Conservation (phyloP, 2,888 invertebrate species). For the Chrysodeixis includens region DNA sequence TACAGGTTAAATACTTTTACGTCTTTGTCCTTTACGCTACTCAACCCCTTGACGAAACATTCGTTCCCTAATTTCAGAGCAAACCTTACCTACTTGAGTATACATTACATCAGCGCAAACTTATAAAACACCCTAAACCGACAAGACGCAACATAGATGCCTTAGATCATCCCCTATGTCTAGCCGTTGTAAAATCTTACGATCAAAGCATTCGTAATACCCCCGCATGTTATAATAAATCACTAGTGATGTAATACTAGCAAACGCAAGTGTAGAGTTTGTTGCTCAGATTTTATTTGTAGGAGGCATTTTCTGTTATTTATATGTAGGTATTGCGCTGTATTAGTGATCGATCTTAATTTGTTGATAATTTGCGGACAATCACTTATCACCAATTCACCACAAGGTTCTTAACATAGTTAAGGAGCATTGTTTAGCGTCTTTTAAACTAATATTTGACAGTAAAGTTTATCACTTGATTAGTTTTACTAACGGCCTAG, state of each 20-base stretch:
- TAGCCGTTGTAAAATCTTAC: background rate
- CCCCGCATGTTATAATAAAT: background rate
- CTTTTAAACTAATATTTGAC: too few relatives aligned
- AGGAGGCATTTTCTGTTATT: background rate
- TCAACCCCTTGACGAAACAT: background rate
- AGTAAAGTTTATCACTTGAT: too few relatives aligned
- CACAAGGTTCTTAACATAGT: too few relatives aligned
- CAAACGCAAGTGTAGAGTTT: background rate
- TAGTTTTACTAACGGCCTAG: too few relatives aligned
- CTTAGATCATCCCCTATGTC: constrained; percentile 3
- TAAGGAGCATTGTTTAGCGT: too few relatives aligned
- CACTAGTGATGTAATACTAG: background rate
- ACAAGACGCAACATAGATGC: constrained; percentile 12
- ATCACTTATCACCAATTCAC: too few relatives aligned
- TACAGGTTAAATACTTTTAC: too few relatives aligned
- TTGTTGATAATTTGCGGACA: too few relatives aligned
- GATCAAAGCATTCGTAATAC: background rate
- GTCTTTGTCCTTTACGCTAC: background rate
- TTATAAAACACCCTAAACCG: constrained; percentile 28
- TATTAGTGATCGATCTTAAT: too few relatives aligned
- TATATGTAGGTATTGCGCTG: too few relatives aligned
- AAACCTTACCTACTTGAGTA: background rate
- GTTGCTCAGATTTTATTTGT: background rate
- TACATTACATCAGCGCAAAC: constrained; percentile 21
- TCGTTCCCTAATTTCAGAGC: background rate